Conservation (phyloP, 2,113 vertebrate species). For the Panthera uncia region DNA sequence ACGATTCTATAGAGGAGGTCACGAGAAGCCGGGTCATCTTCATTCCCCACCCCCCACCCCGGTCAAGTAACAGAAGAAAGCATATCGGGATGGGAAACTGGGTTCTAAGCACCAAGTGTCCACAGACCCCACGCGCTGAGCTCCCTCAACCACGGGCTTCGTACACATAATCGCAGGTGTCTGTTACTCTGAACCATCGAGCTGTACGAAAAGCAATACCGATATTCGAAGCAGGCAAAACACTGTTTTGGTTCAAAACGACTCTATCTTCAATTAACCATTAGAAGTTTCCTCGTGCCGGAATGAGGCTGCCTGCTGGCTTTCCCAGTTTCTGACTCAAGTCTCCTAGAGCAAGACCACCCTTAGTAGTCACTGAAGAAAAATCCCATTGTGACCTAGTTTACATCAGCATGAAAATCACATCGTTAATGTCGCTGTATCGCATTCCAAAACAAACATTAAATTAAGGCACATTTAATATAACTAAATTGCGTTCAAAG, state of each 20-base stretch:
- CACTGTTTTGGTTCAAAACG: not conserved
- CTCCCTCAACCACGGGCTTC: fast-evolving
- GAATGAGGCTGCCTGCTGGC: not conserved
- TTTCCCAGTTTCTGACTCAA: not conserved
- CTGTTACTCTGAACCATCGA: fast-evolving
- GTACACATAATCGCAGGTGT: not conserved
- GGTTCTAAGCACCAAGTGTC: fast-evolving
- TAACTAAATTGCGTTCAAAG: not conserved
- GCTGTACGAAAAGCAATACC: not conserved
- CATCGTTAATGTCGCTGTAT: fast-evolving
- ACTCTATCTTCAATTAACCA: not conserved
- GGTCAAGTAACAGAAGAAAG: not conserved
- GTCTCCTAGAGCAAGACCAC: conserved; percentile 19
- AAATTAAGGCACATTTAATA: not conserved
- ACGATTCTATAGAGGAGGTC: fast-evolving
- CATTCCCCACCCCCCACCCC: not conserved
- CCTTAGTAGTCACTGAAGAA: not conserved
- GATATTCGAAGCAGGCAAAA: conserved; percentile 41
- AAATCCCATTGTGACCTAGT: not conserved
- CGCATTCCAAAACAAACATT: not conserved
- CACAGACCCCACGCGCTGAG: fast-evolving
- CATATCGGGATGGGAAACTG: fast-evolving
- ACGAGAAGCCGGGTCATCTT: not conserved
- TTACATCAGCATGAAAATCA: not conserved
- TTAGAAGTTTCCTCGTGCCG: not conserved